Base-by-base conservation (phyloP, 2,888 invertebrate species). In the Agonopterix arenella region DNA sequence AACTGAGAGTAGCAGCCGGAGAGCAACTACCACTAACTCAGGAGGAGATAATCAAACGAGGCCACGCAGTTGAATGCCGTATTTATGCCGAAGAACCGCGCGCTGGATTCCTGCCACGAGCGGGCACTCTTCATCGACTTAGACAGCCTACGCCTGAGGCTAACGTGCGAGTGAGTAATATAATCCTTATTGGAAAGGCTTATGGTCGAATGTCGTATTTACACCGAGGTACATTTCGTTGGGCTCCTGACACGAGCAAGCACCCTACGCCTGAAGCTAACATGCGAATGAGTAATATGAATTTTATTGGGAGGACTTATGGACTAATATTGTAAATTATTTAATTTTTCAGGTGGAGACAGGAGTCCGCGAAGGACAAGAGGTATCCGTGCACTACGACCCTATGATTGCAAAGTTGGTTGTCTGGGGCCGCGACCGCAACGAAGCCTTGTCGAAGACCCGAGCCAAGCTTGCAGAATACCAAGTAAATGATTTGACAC, bases 321-420 rank as follows among this genome's bases (percentile, higher is more conserved):
- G 18, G 18, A 1, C 18, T 2, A 16, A 16, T 16, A n/a, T n/a
- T n/a, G n/a, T n/a, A n/a, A n/a, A n/a, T n/a, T n/a, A n/a, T n/a
- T n/a, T n/a, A n/a, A n/a, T n/a, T n/a, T n/a, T n/a, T n/a, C n/a
- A 88, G 88, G 94, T 99, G 18, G 98, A 99, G 78, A 98, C 98
- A 0, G 92, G 96, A 3, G 96, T 97, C 0, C 85, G 93, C 0
- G 92, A 96, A 89, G 97, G 97, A 0, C 98, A 99, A 75, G 96
- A 98, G 67, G 98, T 99, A 0, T 97, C 98, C 0, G 97, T 99
- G 0, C 96, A 98, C 86, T 99, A 99, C 77, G 99, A 99, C 84
- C 99, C 99, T 0, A 99, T 99, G 99, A 99, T 99, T 64, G 99
- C 99, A 1, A 99, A 99, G 84, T 89, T 99, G 28, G 96, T 99